Percentiles rank a stretch among this genome's conserved stretches.
phyloP scores from a whole-genome alignment of 2,113 vertebrate genomes.

The Astur gentilis region DNA sequence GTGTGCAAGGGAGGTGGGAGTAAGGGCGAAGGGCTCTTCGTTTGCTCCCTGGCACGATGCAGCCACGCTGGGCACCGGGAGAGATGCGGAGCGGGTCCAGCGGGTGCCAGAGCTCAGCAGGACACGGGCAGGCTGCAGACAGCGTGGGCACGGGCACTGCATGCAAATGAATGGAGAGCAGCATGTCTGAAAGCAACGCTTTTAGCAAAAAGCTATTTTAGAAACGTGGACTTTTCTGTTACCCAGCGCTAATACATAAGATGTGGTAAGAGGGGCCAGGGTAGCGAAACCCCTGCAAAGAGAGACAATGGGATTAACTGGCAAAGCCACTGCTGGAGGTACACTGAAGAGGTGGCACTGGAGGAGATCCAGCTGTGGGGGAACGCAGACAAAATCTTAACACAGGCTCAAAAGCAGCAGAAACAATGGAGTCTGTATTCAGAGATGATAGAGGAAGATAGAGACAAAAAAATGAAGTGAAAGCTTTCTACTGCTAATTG shows the following conservation, averaged over 20 bases:
- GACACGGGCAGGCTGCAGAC: background rate
- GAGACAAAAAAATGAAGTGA: constrained; percentile 2
- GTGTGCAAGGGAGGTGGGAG: background rate
- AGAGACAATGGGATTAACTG: background rate
- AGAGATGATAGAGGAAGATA: constrained; percentile 16
- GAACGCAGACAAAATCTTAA: background rate
- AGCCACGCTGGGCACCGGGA: fast-evolving
- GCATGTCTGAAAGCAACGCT: fast-evolving
- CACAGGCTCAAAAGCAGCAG: background rate
- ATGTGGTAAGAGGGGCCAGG: background rate
- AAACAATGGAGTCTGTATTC: constrained; percentile 23
- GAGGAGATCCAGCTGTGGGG: background rate
- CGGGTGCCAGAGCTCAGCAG: background rate
- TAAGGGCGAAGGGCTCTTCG: background rate
- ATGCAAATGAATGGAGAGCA: background rate
- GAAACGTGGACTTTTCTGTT: background rate
- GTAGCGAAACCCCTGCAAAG: background rate
- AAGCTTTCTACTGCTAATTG: constrained; percentile 45
- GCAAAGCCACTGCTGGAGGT: background rate
- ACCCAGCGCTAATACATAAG: fast-evolving
- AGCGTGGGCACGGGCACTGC: background rate
- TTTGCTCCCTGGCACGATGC: fast-evolving
- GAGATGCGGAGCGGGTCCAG: background rate
- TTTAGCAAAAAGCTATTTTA: background rate
- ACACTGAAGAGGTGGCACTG: background rate